A percentile compares a stretch with the other conserved stretches of the same genome.
Evolutionary conservation across 2,888 invertebrate genomes (phyloP).

Genomic region (Pelosia muscerda): DNA sequence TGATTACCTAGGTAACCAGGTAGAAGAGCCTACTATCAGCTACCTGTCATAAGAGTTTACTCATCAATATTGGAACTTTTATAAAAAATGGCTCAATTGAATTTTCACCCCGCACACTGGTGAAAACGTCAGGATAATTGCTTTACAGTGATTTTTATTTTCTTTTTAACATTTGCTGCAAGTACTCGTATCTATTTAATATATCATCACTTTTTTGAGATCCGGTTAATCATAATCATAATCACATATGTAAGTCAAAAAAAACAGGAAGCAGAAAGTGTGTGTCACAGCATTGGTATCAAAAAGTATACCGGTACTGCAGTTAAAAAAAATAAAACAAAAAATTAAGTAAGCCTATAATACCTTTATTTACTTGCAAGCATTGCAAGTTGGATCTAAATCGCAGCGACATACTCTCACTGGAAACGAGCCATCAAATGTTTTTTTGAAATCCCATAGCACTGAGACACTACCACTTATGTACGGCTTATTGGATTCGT

Average conservation of each 20-base stretch:
- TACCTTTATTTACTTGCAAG: constrained; percentile 54
- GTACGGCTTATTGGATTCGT: constrained; percentile 60
- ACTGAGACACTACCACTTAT: constrained; percentile 65
- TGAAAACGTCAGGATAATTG: neutral
- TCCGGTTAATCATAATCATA: too few relatives aligned
- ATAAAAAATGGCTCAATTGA: neutral
- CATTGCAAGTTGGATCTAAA: constrained; percentile 63
- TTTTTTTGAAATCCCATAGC: constrained; percentile 71
- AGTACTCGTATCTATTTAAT: too few relatives aligned
- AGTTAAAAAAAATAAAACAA: neutral
- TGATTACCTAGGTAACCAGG: neutral
- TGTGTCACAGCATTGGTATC: too few relatives aligned
- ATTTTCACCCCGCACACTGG: neutral
- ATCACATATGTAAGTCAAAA: too few relatives aligned
- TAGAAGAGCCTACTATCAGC: too few relatives aligned
- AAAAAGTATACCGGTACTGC: too few relatives aligned
- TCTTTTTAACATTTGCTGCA: too few relatives aligned
- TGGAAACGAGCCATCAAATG: constrained; percentile 67
- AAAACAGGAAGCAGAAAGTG: too few relatives aligned
- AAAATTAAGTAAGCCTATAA: neutral
- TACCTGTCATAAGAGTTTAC: neutral
- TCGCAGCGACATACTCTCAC: constrained; percentile 73
- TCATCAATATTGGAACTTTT: neutral
- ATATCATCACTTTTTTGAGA: too few relatives aligned
- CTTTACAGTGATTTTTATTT: neutral